Evolutionary conservation across 1,140 invertebrate species (phyloP), one percentile per base, ranked within the genome.

Genomic region (Wasmannia auropunctata): DNA sequence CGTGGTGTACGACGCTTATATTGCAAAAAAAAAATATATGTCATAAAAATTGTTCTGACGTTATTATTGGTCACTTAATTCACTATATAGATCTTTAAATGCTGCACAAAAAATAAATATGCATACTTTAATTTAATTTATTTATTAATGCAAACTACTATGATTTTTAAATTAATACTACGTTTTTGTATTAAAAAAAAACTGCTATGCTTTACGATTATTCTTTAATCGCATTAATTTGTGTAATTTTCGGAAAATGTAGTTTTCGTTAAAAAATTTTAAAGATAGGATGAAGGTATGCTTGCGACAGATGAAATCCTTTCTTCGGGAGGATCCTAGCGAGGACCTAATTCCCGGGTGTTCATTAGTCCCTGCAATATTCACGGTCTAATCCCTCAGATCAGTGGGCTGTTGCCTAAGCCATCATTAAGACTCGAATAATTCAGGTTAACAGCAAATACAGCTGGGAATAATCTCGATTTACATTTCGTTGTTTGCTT

Each of bases 341-440:
- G 22, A 56, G 86, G 76, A 76, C 76, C 90, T 91, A 89, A 91
- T 91, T 91, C 88, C 84, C 76, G 77, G 63, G 88, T 92, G 93
- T 95, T 94, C 93, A 94, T 95, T 94, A 94, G 90, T 91, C 91
- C 88, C 84, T 90, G 92, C 93, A 94, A 95, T 95, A 95, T 95
- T 95, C 94, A 93, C 92, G 91, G 92, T 91, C 92, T 94, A 95
- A 95, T 95, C 95, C 94, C 93, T 93, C 92, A 94, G 93, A 95
- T 94, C 94, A 94, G 93, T 93, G 91, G 92, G 91, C 90, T 89
- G 91, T 90, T 91, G 91, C 92, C 94, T 95, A 95, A 95, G 94
- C 95, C 94, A 94, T 95, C 94, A 95, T 95, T 95, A 95, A 95
- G 94, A 95, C 93, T 95, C 94, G 94, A 95, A 95, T 95, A 95